A percentile compares a stretch with the other conserved stretches of the same genome.
phyloP scores from a whole-genome alignment of 2,797 vertebrate species.

The Acipenser oxyrinchus region DNA sequence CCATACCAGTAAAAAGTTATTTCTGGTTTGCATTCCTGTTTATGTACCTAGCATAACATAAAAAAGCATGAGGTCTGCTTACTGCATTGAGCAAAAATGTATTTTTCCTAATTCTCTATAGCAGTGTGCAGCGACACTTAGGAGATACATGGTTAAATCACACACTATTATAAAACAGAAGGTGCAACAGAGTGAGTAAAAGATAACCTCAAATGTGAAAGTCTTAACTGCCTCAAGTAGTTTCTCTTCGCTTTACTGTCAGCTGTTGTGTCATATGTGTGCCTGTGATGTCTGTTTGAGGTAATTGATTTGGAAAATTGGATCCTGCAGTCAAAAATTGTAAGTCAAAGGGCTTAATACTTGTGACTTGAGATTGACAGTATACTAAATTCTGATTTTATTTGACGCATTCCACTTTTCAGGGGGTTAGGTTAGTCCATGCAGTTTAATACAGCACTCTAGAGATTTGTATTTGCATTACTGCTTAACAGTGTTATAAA shows the following conservation, averaged over 20 bases:
- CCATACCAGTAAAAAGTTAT: no score
- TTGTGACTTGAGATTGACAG: constrained; percentile 26
- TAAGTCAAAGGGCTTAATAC: constrained; percentile 22
- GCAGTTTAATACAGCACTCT: neutral
- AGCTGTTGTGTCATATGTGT: constrained; percentile 6
- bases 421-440: constrained; percentile 1
- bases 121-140: neutral
- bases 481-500: neutral
- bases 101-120: no score
- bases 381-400: constrained; percentile 26
- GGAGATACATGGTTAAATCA: neutral
- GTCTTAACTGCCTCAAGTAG: neutral
- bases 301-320: constrained; percentile 15
- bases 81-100: no score
- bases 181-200: neutral
- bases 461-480: constrained; percentile 2
- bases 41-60: no score
- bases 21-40: no score
- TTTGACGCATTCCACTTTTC: constrained; percentile 20
- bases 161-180: constrained; percentile 1
- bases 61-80: no score
- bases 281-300: neutral
- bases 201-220: constrained; percentile 1
- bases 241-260: neutral
- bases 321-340: constrained; percentile 20